Evolutionary conservation across 2,888 invertebrate species (phyloP).

Genomic region (Pachliopta kotzebuea): DNA sequence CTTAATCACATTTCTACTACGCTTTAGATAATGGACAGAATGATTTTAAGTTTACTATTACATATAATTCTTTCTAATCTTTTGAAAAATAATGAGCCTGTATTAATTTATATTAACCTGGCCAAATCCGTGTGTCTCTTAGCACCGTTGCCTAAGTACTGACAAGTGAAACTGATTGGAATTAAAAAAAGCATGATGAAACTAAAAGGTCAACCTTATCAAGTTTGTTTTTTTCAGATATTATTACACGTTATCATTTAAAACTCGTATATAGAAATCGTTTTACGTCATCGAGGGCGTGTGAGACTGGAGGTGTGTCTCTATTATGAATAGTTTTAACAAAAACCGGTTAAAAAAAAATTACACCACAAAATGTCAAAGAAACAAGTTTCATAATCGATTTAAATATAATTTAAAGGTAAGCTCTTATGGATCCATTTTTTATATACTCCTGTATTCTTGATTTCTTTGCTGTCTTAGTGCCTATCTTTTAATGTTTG

Average conservation of each 20-base stretch:
- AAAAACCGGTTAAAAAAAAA: not conserved
- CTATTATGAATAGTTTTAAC: not conserved
- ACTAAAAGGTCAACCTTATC: not conserved
- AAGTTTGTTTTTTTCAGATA: not conserved
- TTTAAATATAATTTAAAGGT: not conserved
- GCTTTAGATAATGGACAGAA: too few relatives aligned
- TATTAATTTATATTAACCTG: not conserved
- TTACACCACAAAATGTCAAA: not conserved
- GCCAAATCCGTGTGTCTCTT: not conserved
- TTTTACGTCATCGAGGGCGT: conserved; percentile 25
- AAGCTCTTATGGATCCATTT: too few relatives aligned
- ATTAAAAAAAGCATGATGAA: conserved; percentile 18
- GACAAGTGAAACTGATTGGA: not conserved
- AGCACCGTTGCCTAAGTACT: not conserved
- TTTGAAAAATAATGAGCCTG: too few relatives aligned
- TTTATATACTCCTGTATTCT: too few relatives aligned
- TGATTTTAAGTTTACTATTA: too few relatives aligned
- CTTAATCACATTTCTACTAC: too few relatives aligned
- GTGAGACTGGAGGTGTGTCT: conserved; percentile 24
- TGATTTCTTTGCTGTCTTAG: too few relatives aligned
- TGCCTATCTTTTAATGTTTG: too few relatives aligned
- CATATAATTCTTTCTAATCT: too few relatives aligned
- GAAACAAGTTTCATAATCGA: not conserved
- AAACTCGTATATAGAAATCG: conserved; percentile 5
- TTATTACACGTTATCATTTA: conserved; percentile 14